Percentiles rank a stretch among this genome's conserved stretches.
These are phyloP conservation scores for Acronicta leporina DNA, from an alignment of 2,888 invertebrate genomes.

Conservation along the genomic window DNA sequence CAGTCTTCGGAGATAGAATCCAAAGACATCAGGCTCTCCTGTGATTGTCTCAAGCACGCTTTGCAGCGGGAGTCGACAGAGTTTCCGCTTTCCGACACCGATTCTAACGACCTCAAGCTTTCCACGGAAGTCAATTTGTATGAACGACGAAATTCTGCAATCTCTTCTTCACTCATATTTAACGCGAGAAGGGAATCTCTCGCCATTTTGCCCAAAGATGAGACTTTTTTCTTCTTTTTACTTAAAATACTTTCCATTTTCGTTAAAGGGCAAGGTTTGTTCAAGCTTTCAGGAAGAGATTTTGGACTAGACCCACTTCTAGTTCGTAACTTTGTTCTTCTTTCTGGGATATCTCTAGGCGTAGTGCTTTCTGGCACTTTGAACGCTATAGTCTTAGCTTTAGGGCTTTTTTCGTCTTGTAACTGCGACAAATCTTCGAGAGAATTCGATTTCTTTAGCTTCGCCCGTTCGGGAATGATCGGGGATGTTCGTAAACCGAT, in stretches of 20 bases:
- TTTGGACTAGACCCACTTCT: conserved; percentile 84
- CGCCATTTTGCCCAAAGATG: conserved; percentile 84
- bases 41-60: conserved; percentile 78
- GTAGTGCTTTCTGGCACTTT: conserved; percentile 80
- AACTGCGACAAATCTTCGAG: conserved; percentile 76
- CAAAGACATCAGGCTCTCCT: conserved; percentile 84
- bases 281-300: conserved; percentile 82
- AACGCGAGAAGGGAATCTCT: conserved; percentile 82
- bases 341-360: conserved; percentile 82
- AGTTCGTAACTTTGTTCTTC: conserved; percentile 72
- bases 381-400: conserved; percentile 79
- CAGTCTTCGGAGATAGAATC: conserved; percentile 85
- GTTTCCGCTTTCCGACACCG: conserved; percentile 84
- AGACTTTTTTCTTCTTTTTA: conserved; percentile 82
- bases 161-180: conserved; percentile 86
- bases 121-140: conserved; percentile 84
- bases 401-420: conserved; percentile 70
- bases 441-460: conserved; percentile 80
- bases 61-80: conserved; percentile 82
- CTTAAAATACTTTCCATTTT: conserved; percentile 74
- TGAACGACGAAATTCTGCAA: conserved; percentile 80
- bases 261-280: conserved; percentile 75
- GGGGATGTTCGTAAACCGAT: conserved; percentile 73
- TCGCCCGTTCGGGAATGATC: conserved; percentile 79
- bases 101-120: conserved; percentile 81